Evolutionary conservation across 2,888 invertebrate genomes (phyloP).

Genomic region (Sipha maydis): DNA sequence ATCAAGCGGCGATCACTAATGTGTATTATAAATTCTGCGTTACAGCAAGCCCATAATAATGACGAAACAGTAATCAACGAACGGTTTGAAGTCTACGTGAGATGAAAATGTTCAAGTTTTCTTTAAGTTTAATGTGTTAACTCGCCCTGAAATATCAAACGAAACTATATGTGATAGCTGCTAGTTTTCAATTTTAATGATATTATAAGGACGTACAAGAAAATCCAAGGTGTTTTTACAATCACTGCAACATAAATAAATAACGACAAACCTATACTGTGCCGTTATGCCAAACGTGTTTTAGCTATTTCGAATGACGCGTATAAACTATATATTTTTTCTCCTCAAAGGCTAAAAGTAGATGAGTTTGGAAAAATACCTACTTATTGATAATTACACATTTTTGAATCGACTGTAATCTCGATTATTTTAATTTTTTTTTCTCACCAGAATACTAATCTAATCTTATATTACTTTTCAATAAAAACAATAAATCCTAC

Average conservation of each 20-base stretch:
- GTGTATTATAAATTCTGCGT: too few relatives aligned
- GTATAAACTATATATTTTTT: background rate
- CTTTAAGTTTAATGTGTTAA: too few relatives aligned
- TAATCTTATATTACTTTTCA: background rate
- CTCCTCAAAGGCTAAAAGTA: too few relatives aligned
- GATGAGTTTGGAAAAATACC: too few relatives aligned
- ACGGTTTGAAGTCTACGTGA: too few relatives aligned
- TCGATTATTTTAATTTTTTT: background rate
- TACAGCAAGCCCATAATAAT: too few relatives aligned
- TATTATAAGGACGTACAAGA: background rate
- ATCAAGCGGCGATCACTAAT: too few relatives aligned
- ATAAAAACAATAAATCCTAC: constrained; percentile 11
- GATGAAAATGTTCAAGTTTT: too few relatives aligned
- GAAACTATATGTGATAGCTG: too few relatives aligned
- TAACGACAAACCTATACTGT: background rate
- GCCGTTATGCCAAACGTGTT: background rate
- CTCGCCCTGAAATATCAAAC: too few relatives aligned
- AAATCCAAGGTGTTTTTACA: background rate
- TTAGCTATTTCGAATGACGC: background rate
- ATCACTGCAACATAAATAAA: background rate
- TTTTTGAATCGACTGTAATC: background rate
- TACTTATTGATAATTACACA: background rate
- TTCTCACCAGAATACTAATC: background rate
- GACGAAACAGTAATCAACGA: too few relatives aligned
- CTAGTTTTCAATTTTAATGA: background rate